Evolutionary conservation across 1,140 invertebrate genomes (phyloP).

Genomic region (Drosophila chauvacae): DNA sequence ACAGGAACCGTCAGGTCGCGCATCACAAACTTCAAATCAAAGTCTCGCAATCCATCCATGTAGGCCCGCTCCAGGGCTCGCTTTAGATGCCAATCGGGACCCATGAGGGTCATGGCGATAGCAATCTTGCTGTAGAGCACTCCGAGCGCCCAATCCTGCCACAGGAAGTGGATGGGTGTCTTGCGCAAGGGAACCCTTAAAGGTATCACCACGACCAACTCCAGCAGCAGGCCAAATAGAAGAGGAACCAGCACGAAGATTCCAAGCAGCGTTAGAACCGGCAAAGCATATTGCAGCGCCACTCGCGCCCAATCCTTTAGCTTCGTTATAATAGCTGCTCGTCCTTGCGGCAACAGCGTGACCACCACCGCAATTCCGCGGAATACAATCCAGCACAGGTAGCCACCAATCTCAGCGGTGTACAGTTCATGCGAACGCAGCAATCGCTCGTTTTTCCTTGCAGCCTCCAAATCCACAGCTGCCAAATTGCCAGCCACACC

Average conservation of each 20-base stretch:
- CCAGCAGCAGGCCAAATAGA: conserved; percentile 95
- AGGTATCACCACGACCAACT: conserved; percentile 96
- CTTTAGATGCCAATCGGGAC: conserved; percentile 97
- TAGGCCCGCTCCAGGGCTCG: conserved; percentile 95
- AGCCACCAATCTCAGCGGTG: conserved; percentile 94
- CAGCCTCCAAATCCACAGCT: conserved; percentile 46
- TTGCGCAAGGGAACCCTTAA: conserved; percentile 96
- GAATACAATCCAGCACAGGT: conserved; percentile 95
- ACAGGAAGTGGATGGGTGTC: conserved; percentile 97
- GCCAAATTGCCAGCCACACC: conserved; percentile 15
- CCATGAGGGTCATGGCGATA: conserved; percentile 98
- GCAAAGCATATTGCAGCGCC: conserved; percentile 89
- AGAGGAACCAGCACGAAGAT: conserved; percentile 97
- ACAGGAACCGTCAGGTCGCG: conserved; percentile 94
- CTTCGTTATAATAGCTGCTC: conserved; percentile 90
- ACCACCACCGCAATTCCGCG: conserved; percentile 91
- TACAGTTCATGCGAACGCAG: conserved; percentile 96
- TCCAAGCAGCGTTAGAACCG: conserved; percentile 87
- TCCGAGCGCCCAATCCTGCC: conserved; percentile 98
- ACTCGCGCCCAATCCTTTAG: conserved; percentile 90
- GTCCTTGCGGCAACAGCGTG: conserved; percentile 95
- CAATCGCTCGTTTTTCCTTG: conserved; percentile 86
- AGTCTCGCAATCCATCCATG: conserved; percentile 95
- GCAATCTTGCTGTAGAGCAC: conserved; percentile 99
- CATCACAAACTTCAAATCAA: conserved; percentile 95